phyloP scores from a whole-genome alignment of 1,140 invertebrate genomes.

The Neodiprion fabricii region DNA sequence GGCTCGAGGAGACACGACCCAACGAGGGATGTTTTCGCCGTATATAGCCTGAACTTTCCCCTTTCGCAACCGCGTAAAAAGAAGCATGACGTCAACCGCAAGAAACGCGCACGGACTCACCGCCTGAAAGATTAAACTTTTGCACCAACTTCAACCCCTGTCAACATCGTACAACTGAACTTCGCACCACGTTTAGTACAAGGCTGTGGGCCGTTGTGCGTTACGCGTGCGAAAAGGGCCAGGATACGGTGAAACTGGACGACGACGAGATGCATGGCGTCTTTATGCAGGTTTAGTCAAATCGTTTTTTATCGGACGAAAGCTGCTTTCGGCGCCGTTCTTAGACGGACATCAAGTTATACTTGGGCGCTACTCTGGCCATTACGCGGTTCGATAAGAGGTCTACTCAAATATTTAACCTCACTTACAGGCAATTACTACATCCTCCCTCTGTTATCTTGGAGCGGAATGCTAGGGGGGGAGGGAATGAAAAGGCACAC shows the following conservation, averaged over 20 bases:
- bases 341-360: not conserved
- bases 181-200: too few species aligned
- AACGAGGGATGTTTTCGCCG: slow-evolving; percentile 1
- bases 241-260: too few species aligned
- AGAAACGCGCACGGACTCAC: too few species aligned
- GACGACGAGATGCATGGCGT: too few species aligned
- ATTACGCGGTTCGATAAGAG: slow-evolving; percentile 8
- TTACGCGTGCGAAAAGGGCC: too few species aligned
- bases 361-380: not conserved
- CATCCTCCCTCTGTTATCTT: not conserved
- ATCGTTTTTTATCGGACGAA: not conserved
- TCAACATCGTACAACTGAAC: too few species aligned
- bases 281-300: not conserved
- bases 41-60: not conserved
- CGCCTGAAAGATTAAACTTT: too few species aligned
- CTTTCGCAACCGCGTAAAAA: not conserved
- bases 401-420: slow-evolving; percentile 33
- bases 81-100: not conserved
- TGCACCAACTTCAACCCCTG: too few species aligned
- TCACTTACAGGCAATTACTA: slow-evolving; percentile 25
- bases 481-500: not conserved
- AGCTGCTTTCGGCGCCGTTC: not conserved
- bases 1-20: not conserved
- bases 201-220: too few species aligned
- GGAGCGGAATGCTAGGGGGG: not conserved